Base-by-base conservation (phyloP, 2,113 vertebrate genomes). In the Callithrix jacchus region DNA sequence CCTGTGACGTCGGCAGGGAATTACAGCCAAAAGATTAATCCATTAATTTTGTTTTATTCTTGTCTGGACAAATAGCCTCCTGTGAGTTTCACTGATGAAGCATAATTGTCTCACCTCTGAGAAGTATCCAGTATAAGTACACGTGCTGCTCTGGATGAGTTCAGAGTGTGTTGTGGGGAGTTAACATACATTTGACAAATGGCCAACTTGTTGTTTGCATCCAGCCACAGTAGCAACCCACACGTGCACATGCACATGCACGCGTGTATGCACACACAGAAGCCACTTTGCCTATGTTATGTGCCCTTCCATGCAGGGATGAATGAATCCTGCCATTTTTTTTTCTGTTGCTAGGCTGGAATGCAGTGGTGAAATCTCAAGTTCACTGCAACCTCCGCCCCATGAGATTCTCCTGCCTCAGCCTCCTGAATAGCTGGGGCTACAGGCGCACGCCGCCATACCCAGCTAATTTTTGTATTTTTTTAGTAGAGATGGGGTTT, bases 1-100 rank as follows among this genome's bases (percentile, higher is more conserved):
- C 71, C 85, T 64, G 35, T 83, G 54, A 11, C 79, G 58, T 83
- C 37, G 5, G 93, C 54, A 0, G 40, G 71, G 88, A 94, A 76
- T 81, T 64, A 37, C 45, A 94, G 92, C 70, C 97, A 93, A 18
- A 94, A 83, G 42, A 87, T 61, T 54, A 89, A 97, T 64, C 91
- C 4, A 8, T 32, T 86, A 8, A 70, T 85, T 97, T 70, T 95
- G 94, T 94, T 58, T 87, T 45, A 81, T 64, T 81, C 79, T 93
- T 17, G 4, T 91, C 54, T 74, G 77, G 80, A 97, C 83, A 93
- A 81, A 95, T 8, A 25, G 73, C 85, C 49, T 96, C 81, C 76
- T 30, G 49, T 45, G 91, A 94, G 74, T 40, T 54, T 74, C 80
- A 71, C 1, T 56, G 91, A 80, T 68, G 90, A 76, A 85, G 76